Evolutionary conservation across 2,797 vertebrate species (phyloP), one percentile per base, ranked within the genome.

Genomic region (Danio aesculapii): DNA sequence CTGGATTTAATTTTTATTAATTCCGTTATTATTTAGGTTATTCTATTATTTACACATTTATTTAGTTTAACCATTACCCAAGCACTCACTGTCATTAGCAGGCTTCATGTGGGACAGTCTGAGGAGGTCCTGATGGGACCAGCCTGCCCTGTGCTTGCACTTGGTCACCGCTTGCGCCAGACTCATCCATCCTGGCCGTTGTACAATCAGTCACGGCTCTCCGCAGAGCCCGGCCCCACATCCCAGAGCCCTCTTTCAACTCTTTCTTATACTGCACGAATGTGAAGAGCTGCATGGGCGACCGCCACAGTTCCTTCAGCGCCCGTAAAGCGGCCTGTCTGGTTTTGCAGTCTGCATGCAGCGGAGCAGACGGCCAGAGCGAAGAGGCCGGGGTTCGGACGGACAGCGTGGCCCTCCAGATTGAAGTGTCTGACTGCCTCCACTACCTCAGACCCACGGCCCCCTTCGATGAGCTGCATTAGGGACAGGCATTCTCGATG

Each of bases 231-330:
- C 98, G 96, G 1, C 97, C 98, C 98, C 98, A 99, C 80, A 99
- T 98, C 81, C 97, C 98, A 84, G 96, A 97, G 67, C 95, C 95
- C 62, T 94, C 95, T 87, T 95, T 97, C 81, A 98, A 90, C 81
- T 98, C 96, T 88, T 98, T 99, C 91, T 98, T 98, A 88, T 95
- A 97, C 80, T 97, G 96, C 82, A 99, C 93, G 74, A 99, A 97
- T 70, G 94, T 89, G 89, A 99, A 99, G 78, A 99, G 94, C 85
- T 97, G 95, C 2, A 92, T 92, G 6, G 97, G 95, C 21, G 93
- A 82, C 46, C 88, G 91, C 82, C 97, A 99, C 47, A 99, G 92
- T 68, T 97, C 98, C 78, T 93, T 91, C 14, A 99, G 87, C 16
- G 95, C 96, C 87, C 94, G 95, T 87, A 97, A 97, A 0, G 97